phyloP scores from a whole-genome alignment of 2,888 invertebrate species.

The Sthenelais limicola region DNA sequence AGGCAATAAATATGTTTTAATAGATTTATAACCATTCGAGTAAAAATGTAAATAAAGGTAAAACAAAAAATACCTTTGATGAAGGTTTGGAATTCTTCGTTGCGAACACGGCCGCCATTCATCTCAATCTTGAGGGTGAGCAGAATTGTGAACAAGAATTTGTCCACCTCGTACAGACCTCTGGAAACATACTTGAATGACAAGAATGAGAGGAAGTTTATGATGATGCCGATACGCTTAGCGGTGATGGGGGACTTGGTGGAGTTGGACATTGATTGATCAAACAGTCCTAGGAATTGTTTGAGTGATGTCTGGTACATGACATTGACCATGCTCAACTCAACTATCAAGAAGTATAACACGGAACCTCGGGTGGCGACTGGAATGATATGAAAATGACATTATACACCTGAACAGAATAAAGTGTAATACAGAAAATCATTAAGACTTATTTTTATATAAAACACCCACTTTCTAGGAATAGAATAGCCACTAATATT shows the following conservation, averaged over 20 bases:
- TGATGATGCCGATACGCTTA: slow-evolving; percentile 86
- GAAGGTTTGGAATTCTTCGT: slow-evolving; percentile 94
- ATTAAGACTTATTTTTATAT: too few relatives aligned
- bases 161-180: slow-evolving; percentile 93
- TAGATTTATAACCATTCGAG: too few relatives aligned
- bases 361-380: slow-evolving; percentile 96
- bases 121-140: slow-evolving; percentile 96
- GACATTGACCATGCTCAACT: slow-evolving; percentile 95
- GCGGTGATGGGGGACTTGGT: slow-evolving; percentile 86
- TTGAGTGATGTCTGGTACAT: slow-evolving; percentile 98
- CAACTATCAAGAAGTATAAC: slow-evolving; percentile 94
- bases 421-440: too few relatives aligned
- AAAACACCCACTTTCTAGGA: too few relatives aligned
- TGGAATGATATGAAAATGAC: slow-evolving; percentile 49
- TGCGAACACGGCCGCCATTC: slow-evolving; percentile 84
- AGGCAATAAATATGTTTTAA: too few relatives aligned
- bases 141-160: slow-evolving; percentile 92
- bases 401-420: too few relatives aligned
- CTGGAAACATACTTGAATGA: slow-evolving; percentile 94
- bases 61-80: slow-evolving; percentile 91
- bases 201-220: slow-evolving; percentile 90
- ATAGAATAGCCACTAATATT: too few relatives aligned
- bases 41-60: too few relatives aligned
- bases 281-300: slow-evolving; percentile 94
- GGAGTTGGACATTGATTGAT: slow-evolving; percentile 89